Evolutionary conservation across 2,797 vertebrate species (phyloP).

Genomic region (Pangasius krempfi): DNA sequence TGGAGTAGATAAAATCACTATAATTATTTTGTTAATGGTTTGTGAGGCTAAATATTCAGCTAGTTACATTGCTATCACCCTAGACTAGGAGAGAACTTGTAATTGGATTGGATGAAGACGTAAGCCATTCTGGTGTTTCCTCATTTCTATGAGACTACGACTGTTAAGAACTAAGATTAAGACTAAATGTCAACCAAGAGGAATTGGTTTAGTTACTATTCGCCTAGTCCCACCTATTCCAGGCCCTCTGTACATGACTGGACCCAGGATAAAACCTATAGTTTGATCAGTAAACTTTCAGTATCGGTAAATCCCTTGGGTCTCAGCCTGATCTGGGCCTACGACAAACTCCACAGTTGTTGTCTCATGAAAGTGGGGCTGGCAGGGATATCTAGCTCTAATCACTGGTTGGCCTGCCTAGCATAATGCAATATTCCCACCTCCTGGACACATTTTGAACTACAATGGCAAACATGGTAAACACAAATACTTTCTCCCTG

Average conservation of each 20-base stretch:
- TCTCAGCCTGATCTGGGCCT: background rate
- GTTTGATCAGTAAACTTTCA: background rate
- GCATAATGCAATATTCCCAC: background rate
- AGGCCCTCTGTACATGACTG: background rate
- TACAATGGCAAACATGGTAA: background rate
- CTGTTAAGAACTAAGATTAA: background rate
- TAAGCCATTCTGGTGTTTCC: background rate
- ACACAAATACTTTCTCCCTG: too few species aligned
- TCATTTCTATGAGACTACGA: background rate
- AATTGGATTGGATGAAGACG: background rate
- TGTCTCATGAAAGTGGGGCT: background rate
- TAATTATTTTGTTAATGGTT: too few species aligned
- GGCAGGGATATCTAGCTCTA: background rate
- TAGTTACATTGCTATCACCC: background rate
- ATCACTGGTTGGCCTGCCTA: too few species aligned
- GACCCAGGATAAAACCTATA: background rate
- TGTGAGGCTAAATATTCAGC: background rate
- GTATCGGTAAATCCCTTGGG: background rate
- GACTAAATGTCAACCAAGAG: background rate
- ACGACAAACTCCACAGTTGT: background rate
- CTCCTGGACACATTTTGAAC: conserved; percentile 2
- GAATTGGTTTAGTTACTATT: background rate
- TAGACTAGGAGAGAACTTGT: background rate
- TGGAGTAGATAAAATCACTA: background rate
- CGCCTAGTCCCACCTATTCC: background rate